Evolutionary conservation across 2,797 vertebrate genomes (phyloP), one percentile per base, ranked within the genome.

Genomic region (Esox masquinongy): DNA sequence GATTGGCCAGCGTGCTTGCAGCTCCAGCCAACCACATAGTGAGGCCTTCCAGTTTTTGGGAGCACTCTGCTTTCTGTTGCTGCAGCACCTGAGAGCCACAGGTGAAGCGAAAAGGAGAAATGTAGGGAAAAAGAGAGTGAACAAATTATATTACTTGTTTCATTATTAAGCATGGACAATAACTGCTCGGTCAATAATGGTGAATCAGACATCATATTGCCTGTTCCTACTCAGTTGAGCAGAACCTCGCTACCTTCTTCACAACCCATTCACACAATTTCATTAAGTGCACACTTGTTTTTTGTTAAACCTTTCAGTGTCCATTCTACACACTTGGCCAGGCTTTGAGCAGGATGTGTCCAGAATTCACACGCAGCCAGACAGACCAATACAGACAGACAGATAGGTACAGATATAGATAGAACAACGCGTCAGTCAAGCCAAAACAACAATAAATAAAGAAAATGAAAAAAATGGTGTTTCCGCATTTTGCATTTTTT

Each of bases 1-100:
- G 95, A 90, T 79, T 90, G 47, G 85, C 88, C 90, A 99, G 81
- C 0, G 89, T 4, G 66, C 86, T 86, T 82, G 96, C 95, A 0
- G 96, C 95, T 80, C 95, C 94, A 11, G 91, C 92, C 85, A 97
- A 88, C 96, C 97, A 99, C 88, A 73, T 78, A 61, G 88, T 91
- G 53, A 99, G 94, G 77, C 94, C 95, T 4, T 97, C 96, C 73
- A 99, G 89, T 83, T 96, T 97, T 89, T 92, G 94, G 0, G 94
- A 93, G 80, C 94, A 97, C 64, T 96, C 94, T 3, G 92, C 91
- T 86, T 97, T 97, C 81, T 98, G 96, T 90, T 97, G 96, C 83
- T 98, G 95, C 61, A 96, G 94, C 1, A 95, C 95, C 98, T 99
- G 81, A 79, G 31, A 78, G 47, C 16, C 68, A 68, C 0, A 0